A percentile compares a stretch with the other conserved stretches of the same genome.
Evolutionary conservation across 2,797 vertebrate genomes (phyloP).

Genomic region (Myiothlypis coronata): DNA sequence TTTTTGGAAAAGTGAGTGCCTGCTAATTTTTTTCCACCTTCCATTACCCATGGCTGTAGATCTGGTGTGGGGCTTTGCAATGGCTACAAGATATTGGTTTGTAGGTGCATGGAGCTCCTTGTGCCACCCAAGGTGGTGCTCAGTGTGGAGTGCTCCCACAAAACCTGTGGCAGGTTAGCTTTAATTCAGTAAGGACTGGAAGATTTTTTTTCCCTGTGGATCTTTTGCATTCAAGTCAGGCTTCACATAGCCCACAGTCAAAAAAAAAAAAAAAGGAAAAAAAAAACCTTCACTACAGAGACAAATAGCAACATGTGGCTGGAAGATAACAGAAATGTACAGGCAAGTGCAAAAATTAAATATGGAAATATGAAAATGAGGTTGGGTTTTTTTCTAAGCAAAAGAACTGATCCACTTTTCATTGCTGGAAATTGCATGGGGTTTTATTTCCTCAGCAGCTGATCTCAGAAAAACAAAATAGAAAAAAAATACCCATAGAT

Average conservation of each 20-base stretch:
- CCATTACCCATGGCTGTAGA: neutral
- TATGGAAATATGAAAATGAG: constrained; percentile 72
- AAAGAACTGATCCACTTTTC: constrained; percentile 54
- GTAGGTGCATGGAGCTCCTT: neutral
- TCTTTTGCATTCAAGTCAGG: constrained; percentile 48
- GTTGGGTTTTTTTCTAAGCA: neutral
- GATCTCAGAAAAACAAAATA: constrained; percentile 59
- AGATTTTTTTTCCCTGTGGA: neutral
- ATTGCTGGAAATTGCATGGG: constrained; percentile 55
- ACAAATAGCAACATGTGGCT: constrained; percentile 61
- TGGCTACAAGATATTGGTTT: rapidly evolving
- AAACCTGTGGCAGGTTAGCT: neutral
- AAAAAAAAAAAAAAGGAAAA: neutral
- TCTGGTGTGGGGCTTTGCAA: neutral
- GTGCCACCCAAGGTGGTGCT: neutral
- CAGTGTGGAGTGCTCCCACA: neutral
- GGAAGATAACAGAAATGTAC: constrained; percentile 48
- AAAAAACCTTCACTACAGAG: neutral
- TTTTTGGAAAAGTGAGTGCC: neutral
- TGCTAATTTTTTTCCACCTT: neutral
- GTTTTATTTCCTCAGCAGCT: constrained; percentile 62
- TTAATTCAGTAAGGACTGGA: neutral
- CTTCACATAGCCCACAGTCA: neutral
- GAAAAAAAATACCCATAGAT: constrained; percentile 37
- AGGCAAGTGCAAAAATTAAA: constrained; percentile 65